Conservation (phyloP, 2,888 invertebrate genomes). For the Erebia aethiops region DNA sequence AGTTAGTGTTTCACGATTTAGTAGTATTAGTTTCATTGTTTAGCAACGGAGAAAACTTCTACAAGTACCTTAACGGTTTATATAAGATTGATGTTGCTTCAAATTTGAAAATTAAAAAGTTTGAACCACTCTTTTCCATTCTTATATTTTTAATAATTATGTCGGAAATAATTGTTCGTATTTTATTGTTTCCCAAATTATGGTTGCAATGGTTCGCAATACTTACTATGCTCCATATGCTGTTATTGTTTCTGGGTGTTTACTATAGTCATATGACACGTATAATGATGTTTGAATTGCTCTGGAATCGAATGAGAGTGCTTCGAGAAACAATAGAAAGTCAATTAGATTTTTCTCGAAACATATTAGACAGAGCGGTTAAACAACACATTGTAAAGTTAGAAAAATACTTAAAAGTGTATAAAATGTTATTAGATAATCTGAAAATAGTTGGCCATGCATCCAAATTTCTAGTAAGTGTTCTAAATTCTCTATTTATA, state of each 20-base stretch:
- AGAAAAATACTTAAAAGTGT: constrained; percentile 13
- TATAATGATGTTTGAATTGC: constrained; percentile 23
- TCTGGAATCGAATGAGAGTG: constrained; percentile 24
- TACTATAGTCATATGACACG: constrained; percentile 9
- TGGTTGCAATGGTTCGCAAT: background rate
- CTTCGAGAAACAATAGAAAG: constrained; percentile 18
- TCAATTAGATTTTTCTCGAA: background rate
- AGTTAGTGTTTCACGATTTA: background rate
- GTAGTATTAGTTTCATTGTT: constrained; percentile 10
- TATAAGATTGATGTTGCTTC: constrained; percentile 2
- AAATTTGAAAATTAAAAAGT: constrained; percentile 13
- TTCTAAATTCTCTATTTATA: background rate
- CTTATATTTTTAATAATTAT: constrained; percentile 2
- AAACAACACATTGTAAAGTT: constrained; percentile 5
- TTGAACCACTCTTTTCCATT: background rate
- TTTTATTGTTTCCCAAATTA: background rate
- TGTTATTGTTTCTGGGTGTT: background rate
- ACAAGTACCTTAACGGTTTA: constrained; percentile 11
- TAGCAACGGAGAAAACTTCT: constrained; percentile 23
- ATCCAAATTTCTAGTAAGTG: constrained; percentile 24
- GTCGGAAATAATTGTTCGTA: background rate
- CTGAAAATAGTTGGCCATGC: constrained; percentile 6
- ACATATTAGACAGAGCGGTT: background rate
- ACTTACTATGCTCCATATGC: background rate
- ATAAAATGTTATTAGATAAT: constrained; percentile 22